Evolutionary conservation across 2,888 invertebrate species (phyloP).

Genomic region (Xylophagus ater): DNA sequence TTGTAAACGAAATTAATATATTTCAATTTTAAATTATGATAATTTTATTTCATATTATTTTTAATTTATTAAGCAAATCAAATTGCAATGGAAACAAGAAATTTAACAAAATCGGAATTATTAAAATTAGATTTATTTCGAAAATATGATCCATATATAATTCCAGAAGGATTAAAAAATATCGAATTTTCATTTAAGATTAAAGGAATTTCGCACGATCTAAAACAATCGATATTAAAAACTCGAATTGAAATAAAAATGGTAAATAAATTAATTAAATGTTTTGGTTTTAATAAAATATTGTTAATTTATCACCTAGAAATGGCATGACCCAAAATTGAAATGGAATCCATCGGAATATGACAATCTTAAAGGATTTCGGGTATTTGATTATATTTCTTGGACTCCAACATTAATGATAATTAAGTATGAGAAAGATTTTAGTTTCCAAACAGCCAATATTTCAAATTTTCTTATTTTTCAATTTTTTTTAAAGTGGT

Average conservation of each 20-base stretch:
- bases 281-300: slow-evolving; percentile 6
- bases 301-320: slow-evolving; percentile 35
- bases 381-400: slow-evolving; percentile 22
- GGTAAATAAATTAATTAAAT: slow-evolving; percentile 29
- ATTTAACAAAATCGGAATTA: slow-evolving; percentile 41
- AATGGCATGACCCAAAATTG: slow-evolving; percentile 51
- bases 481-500: background rate
- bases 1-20: slow-evolving; percentile 15
- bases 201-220: slow-evolving; percentile 27
- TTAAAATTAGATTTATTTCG: slow-evolving; percentile 43
- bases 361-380: slow-evolving; percentile 37
- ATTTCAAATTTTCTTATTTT: background rate
- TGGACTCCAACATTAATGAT: slow-evolving; percentile 29
- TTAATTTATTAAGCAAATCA: slow-evolving; percentile 22
- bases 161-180: slow-evolving; percentile 23
- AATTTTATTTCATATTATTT: background rate
- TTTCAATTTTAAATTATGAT: background rate
- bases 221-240: slow-evolving; percentile 24
- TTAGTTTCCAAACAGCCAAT: background rate
- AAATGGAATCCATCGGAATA: slow-evolving; percentile 49
- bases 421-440: slow-evolving; percentile 23
- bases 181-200: slow-evolving; percentile 29
- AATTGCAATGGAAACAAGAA: slow-evolving; percentile 24
- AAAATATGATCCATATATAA: slow-evolving; percentile 38
- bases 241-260: slow-evolving; percentile 36